phyloP scores from a whole-genome alignment of 2,888 invertebrate genomes.

The Leuctra nigra region DNA sequence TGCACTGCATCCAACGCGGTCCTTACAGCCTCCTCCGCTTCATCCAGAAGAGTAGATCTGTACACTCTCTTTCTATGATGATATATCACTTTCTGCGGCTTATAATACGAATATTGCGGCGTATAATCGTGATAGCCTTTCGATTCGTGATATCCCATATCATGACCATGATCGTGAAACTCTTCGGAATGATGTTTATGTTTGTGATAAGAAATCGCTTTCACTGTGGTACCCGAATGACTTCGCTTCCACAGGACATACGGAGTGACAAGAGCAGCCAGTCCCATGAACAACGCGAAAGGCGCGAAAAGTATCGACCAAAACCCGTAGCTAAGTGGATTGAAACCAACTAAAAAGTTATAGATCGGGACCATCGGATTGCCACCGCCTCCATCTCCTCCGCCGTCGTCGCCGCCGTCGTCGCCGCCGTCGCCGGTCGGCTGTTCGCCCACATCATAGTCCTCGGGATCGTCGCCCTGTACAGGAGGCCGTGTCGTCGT shows the following conservation, averaged over 20 bases:
- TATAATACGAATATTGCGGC: too few relatives aligned
- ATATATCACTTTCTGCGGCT: too few relatives aligned
- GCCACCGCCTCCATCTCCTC: not conserved
- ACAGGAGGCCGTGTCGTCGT: not conserved
- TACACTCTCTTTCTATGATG: too few relatives aligned
- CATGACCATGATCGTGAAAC: too few relatives aligned
- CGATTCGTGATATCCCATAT: too few relatives aligned
- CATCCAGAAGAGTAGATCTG: too few relatives aligned
- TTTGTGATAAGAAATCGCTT: too few relatives aligned
- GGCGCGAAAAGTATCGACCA: constrained; percentile 1
- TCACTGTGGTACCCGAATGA: too few relatives aligned
- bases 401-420: not conserved
- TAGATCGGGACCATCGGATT: not conserved
- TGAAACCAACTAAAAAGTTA: constrained; percentile 3
- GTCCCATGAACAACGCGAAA: not conserved
- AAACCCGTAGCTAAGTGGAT: constrained; percentile 2
- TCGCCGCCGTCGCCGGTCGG: not conserved
- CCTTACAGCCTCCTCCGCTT: too few relatives aligned
- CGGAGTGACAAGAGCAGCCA: not conserved
- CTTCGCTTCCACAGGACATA: not conserved
- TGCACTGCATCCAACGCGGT: too few relatives aligned
- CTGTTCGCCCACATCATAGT: not conserved
- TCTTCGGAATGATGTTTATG: too few relatives aligned
- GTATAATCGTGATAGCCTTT: too few relatives aligned
- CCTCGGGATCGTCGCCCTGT: not conserved